Percentiles rank a stretch among this genome's conserved stretches.
Conservation (phyloP, 1,140 invertebrate species). For the Apis cerana region DNA sequence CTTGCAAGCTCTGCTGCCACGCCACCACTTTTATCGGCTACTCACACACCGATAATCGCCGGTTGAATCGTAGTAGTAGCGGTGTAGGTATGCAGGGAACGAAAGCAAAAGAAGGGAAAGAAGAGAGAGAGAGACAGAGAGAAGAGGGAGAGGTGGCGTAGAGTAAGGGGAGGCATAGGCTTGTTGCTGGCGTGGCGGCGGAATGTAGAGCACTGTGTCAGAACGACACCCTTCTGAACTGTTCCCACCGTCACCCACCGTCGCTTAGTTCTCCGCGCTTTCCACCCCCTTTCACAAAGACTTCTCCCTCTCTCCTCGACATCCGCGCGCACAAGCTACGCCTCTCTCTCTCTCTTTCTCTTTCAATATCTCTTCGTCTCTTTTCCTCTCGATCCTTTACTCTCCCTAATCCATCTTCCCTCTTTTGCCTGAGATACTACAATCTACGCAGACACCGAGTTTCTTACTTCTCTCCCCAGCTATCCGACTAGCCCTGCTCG, state of each 20-base stretch:
- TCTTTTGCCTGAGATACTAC: conserved; percentile 21
- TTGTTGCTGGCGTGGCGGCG: conserved; percentile 61
- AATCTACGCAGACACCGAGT: background rate
- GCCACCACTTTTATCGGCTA: conserved; percentile 46
- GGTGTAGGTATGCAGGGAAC: background rate
- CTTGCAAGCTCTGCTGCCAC: conserved; percentile 19
- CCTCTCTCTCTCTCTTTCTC: conserved; percentile 7
- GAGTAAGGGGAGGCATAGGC: conserved; percentile 13
- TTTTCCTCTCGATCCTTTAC: conserved; percentile 7
- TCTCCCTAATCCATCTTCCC: conserved; percentile 14
- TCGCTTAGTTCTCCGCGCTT: conserved; percentile 56
- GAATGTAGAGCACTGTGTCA: conserved; percentile 79
- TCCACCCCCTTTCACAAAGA: conserved; percentile 54
- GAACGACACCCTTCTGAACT: conserved; percentile 73
- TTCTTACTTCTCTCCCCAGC: conserved; percentile 1
- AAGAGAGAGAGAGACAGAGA: conserved; percentile 11
- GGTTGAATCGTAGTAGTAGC: conserved; percentile 44
- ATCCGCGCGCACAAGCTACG: conserved; percentile 35
- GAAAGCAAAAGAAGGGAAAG: conserved; percentile 12
- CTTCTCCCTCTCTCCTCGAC: background rate
- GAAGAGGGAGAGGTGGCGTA: background rate
- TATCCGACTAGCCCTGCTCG: background rate
- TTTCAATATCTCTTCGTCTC: background rate
- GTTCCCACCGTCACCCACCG: conserved; percentile 47
- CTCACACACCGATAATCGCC: conserved; percentile 41